A percentile compares a stretch with the other conserved stretches of the same genome.
phyloP scores from a whole-genome alignment of 2,888 invertebrate species.

The Rambutsinella grinnellia region DNA sequence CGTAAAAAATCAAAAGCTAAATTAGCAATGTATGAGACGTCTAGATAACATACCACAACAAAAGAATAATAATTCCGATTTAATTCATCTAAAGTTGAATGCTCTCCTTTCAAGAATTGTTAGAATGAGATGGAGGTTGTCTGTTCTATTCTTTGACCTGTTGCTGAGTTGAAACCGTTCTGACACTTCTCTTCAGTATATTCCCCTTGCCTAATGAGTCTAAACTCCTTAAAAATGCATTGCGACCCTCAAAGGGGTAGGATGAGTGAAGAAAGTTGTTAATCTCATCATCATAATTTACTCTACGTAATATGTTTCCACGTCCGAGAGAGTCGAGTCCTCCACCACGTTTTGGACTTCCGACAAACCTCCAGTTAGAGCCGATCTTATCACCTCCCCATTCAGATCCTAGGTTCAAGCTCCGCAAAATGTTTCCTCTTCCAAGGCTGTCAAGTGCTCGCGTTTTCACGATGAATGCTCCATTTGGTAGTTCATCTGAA shows the following conservation, averaged over 20 bases:
- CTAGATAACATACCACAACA: neutral
- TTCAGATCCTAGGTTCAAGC: slow-evolving; percentile 55
- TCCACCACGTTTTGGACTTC: slow-evolving; percentile 68
- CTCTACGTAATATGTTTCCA: slow-evolving; percentile 69
- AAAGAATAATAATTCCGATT: no score
- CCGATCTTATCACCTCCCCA: slow-evolving; percentile 59
- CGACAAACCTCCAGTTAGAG: slow-evolving; percentile 60
- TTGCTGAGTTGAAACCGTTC: slow-evolving; percentile 29
- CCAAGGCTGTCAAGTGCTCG: slow-evolving; percentile 70
- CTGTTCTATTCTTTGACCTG: slow-evolving; percentile 51
- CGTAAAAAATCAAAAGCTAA: no score
- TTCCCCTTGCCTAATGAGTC: slow-evolving; percentile 72
- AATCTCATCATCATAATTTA: slow-evolving; percentile 61
- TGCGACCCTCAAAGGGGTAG: slow-evolving; percentile 47
- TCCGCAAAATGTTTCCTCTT: slow-evolving; percentile 70
- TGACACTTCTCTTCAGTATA: slow-evolving; percentile 67
- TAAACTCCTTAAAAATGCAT: slow-evolving; percentile 68
- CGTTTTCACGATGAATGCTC: slow-evolving; percentile 44
- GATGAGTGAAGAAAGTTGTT: slow-evolving; percentile 58
- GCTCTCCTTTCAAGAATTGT: no score
- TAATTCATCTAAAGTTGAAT: no score
- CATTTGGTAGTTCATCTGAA: slow-evolving; percentile 39
- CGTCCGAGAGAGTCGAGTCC: slow-evolving; percentile 71
- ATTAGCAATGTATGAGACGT: neutral
- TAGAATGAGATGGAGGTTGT: no score